A percentile compares a stretch with the other conserved stretches of the same genome.
Evolutionary conservation across 2,797 vertebrate species (phyloP).

Genomic region (Fringilla coelebs): DNA sequence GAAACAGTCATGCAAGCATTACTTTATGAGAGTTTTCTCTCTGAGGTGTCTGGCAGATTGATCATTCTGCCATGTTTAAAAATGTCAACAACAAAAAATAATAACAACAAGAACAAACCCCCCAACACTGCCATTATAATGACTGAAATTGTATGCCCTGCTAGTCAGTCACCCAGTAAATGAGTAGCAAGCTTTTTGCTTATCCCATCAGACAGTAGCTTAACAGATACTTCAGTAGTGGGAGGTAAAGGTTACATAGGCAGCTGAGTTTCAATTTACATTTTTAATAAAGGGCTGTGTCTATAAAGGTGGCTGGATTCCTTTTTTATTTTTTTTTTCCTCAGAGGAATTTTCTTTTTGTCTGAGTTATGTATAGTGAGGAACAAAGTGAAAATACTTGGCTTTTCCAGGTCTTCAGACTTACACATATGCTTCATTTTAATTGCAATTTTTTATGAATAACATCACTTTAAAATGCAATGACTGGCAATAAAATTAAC

Average conservation of each 20-base stretch:
- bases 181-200: slow-evolving; percentile 10
- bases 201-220: slow-evolving; percentile 14
- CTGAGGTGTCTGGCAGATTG: background rate
- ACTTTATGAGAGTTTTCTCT: background rate
- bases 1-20: background rate
- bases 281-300: slow-evolving; percentile 37
- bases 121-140: background rate
- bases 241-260: slow-evolving; percentile 25
- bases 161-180: slow-evolving; percentile 47
- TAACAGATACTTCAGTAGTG: background rate
- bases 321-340: no score
- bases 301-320: background rate
- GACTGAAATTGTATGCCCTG: background rate
- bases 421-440: background rate
- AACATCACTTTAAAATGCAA: background rate
- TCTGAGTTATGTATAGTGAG: background rate
- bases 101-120: background rate
- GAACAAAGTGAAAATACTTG: background rate
- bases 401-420: background rate
- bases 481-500: background rate
- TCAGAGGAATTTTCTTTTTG: background rate
- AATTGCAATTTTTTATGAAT: background rate
- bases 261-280: slow-evolving; percentile 48
- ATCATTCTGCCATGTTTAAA: background rate
- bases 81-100: background rate